Base-by-base conservation (phyloP, 2,797 vertebrate species). In the Geotrypetes seraphini region DNA sequence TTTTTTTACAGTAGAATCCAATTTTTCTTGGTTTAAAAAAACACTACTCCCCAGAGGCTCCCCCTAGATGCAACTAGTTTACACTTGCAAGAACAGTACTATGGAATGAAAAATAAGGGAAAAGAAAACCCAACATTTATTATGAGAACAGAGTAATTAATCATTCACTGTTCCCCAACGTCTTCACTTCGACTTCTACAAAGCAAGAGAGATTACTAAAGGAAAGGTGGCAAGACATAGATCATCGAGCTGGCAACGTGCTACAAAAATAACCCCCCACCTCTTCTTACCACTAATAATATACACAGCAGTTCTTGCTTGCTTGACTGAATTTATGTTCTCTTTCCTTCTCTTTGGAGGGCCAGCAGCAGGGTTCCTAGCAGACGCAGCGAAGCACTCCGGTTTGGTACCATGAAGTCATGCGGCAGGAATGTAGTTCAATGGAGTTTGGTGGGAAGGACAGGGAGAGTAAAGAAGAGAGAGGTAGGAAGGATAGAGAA, bases 361-460 rank as follows among this genome's bases (percentile, higher is more conserved):
- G 63, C 43, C 71, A 69, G 73, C 51, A 42, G 70, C 73, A 47
- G 53, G 72, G 62, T 52, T 29, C 56, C 35, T 52, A 17, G 70
- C 69, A 2, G n/a, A n/a, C n/a, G n/a, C n/a, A n/a, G n/a, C n/a
- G n/a, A n/a, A n/a, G n/a, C n/a, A n/a, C n/a, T 62, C 39, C 24
- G 8, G 61, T 63, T 55, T 55, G 61, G 65, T 64, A 66, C 64
- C 57, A 59, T 83, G 74, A 83, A 67, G 73, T 83, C 79, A 83
- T 39, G 4, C 40, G 49, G 44, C 53, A 72, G 75, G 78, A 78
- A 82, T 81, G 71, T 35, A 47, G 47, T 54, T 66, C 56, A 49
- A 20, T 51, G 48, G 35, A 50, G 49, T 54, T 44, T 13, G 47
- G 69, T 66, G 52, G 57, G 60, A 50, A 67, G n/a, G n/a, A n/a